Conservation (phyloP, 2,113 vertebrate species). For the Scomber colias region DNA sequence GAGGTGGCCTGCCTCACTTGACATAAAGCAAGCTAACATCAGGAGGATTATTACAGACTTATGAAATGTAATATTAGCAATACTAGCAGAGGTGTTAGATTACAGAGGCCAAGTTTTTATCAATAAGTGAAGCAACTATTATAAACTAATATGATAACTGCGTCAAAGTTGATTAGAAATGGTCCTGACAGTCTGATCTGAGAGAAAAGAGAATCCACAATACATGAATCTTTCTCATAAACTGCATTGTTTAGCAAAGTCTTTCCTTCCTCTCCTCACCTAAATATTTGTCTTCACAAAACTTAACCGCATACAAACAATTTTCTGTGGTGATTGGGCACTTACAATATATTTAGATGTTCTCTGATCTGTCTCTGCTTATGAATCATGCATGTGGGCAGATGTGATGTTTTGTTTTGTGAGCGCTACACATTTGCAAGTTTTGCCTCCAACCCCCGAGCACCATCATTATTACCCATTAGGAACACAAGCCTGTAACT, state of each 20-base stretch:
- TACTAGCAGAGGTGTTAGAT: too few relatives aligned
- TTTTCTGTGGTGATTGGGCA: not conserved
- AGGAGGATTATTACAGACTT: not conserved
- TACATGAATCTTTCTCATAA: too few relatives aligned
- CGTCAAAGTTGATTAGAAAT: too few relatives aligned
- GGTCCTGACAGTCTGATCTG: too few relatives aligned
- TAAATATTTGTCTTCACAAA: too few relatives aligned
- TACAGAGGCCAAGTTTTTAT: too few relatives aligned
- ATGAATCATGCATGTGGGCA: constrained; percentile 2
- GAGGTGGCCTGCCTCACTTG: not conserved
- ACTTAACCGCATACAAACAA: too few relatives aligned
- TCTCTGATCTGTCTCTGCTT: not conserved
- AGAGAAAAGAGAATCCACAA: too few relatives aligned
- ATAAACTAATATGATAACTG: not conserved
- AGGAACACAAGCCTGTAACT: not conserved
- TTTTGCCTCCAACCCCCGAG: not conserved
- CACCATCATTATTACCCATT: constrained; percentile 21
- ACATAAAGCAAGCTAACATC: too few relatives aligned
- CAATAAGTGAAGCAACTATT: not conserved
- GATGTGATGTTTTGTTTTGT: constrained; percentile 21
- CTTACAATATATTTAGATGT: not conserved
- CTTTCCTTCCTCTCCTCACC: too few relatives aligned
- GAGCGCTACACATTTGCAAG: not conserved
- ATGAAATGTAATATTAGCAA: too few relatives aligned
- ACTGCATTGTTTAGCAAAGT: too few relatives aligned